Evolutionary conservation across 2,797 vertebrate genomes (phyloP).

Genomic region (Alcedo atthis): DNA sequence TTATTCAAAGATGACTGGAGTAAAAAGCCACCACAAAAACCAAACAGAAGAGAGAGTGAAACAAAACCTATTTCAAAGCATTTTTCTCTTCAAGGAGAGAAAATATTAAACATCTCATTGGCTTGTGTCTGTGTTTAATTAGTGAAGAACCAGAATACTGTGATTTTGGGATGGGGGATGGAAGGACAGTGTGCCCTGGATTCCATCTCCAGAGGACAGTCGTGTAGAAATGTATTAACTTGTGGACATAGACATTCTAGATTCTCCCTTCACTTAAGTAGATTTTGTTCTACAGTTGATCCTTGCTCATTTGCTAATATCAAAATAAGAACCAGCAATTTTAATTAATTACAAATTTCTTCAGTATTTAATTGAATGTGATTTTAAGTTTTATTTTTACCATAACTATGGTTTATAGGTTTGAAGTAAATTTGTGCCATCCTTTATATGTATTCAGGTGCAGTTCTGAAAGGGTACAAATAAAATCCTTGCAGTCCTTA

Average conservation of each 20-base stretch:
- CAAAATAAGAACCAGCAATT: neutral
- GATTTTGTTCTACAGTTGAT: neutral
- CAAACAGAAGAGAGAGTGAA: neutral
- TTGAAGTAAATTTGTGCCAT: neutral
- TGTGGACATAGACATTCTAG: neutral
- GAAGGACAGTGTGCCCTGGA: neutral
- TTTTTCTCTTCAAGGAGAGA: neutral
- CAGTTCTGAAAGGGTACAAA: neutral
- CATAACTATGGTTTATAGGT: neutral
- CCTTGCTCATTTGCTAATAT: neutral
- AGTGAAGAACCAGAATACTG: neutral
- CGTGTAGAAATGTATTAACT: neutral
- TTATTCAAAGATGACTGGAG: neutral
- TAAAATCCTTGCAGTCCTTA: constrained; percentile 30
- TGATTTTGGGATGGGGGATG: too few relatives aligned
- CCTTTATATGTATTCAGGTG: neutral
- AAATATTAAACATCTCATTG: neutral
- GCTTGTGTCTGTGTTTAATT: neutral
- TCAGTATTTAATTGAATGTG: neutral
- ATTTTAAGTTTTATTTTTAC: neutral
- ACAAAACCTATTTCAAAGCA: neutral
- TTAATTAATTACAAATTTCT: neutral
- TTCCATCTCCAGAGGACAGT: neutral
- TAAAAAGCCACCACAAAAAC: neutral
- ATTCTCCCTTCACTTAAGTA: neutral